Evolutionary conservation across 2,888 invertebrate genomes (phyloP).

Genomic region (Cordilura impudica): DNA sequence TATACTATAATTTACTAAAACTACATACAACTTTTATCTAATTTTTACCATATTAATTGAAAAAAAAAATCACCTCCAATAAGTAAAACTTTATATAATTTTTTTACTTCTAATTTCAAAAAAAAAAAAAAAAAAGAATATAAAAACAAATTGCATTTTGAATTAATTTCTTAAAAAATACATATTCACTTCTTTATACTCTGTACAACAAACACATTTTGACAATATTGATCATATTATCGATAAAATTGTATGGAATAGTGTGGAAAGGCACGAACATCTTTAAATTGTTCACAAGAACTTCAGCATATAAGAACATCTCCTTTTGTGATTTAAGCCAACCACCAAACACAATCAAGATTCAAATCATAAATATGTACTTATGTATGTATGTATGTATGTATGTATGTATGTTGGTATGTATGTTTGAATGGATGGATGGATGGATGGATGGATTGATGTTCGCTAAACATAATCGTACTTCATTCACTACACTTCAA

Average conservation of each 20-base stretch:
- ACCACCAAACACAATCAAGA: background rate
- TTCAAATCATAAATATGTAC: background rate
- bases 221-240: conserved; percentile 44
- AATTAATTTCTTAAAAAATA: conserved; percentile 32
- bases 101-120: background rate
- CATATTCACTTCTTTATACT: conserved; percentile 2
- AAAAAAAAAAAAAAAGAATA: background rate
- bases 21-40: background rate
- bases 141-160: conserved; percentile 5
- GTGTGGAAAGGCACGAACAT: conserved; percentile 29
- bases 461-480: background rate
- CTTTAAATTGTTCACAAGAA: conserved; percentile 30
- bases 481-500: background rate
- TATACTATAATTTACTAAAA: conserved; percentile 6
- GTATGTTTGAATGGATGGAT: background rate
- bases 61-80: background rate
- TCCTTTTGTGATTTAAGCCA: background rate
- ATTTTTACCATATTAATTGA: background rate
- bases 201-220: conserved; percentile 22
- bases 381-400: background rate
- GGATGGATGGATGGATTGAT: conserved; percentile 1
- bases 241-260: conserved; percentile 21
- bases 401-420: conserved; percentile 6
- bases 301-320: background rate
- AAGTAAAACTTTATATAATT: too few relatives aligned